Percentiles rank a stretch among this genome's conserved stretches.
Conservation (phyloP, 2,797 vertebrate species). For the Fundulus diaphanus region DNA sequence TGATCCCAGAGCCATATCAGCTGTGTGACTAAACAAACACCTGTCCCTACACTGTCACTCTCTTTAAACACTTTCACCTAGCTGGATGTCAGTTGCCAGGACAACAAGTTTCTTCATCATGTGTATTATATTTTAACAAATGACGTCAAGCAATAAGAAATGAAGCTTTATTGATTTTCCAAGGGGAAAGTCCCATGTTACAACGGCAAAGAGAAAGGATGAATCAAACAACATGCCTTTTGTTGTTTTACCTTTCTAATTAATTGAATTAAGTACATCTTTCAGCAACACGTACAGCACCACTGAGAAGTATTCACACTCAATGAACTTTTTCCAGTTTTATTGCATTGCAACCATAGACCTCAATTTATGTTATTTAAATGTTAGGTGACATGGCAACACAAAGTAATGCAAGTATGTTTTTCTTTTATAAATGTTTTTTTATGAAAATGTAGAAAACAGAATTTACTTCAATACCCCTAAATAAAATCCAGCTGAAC, state of each 20-base stretch:
- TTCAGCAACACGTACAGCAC: background rate
- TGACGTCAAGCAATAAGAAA: background rate
- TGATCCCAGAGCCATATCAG: constrained; percentile 8
- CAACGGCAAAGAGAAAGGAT: background rate
- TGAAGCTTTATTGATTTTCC: background rate
- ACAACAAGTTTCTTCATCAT: background rate
- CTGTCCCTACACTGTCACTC: constrained; percentile 3
- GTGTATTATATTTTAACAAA: background rate
- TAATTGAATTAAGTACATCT: background rate
- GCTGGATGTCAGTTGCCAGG: background rate
- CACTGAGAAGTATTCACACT: background rate
- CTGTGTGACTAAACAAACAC: constrained; percentile 14
- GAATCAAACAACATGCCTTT: background rate
- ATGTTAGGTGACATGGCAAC: background rate
- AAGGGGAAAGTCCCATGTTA: background rate
- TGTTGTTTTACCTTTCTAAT: background rate
- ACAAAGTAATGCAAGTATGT: background rate
- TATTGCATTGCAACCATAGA: background rate
- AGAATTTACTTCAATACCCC: background rate
- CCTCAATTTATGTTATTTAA: background rate
- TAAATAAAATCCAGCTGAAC: background rate
- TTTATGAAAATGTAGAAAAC: background rate
- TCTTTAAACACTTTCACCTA: background rate
- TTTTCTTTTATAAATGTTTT: background rate
- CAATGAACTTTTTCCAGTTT: background rate